Evolutionary conservation across 2,888 invertebrate genomes (phyloP), one percentile per base, ranked within the genome.

Genomic region (Idaea straminata): DNA sequence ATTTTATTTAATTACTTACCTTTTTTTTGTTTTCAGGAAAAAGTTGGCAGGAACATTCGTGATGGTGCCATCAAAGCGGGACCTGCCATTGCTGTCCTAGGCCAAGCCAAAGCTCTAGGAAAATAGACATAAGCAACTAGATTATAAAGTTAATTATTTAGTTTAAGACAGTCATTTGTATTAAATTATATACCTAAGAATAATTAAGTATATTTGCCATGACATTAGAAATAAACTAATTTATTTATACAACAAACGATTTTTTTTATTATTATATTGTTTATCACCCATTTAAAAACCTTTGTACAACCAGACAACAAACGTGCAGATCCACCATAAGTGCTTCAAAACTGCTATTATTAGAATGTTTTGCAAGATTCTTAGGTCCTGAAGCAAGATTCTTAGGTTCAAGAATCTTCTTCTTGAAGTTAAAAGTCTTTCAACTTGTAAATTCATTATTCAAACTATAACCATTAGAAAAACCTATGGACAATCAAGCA

Each of bases 31-130:
- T 77, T 73, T 63, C 75, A 82, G 80, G 79, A 82, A 63, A 72
- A 67, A 70, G 61, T 80, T 2, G 82, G 82, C 0, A 73, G 74
- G 15, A 73, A 79, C 61, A 75, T 81, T 7, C 74, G 81, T 0
- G 74, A 81, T 61, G 82, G 80, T 0, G 71, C 81, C 63, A 77
- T 81, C 66, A 83, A 81, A 61, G 78, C 79, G 0, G 81, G 74
- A 0, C 82, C 82, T 13, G 82, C 80, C 1, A 73, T 83, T 0
- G 71, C 69, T 0, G 82, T 83, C 0, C 70, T 80, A 0, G 78
- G 76, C 5, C 65, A 75, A 65, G 74, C 76, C 1, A 35, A 64
- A 0, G 64, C 72, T 3, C 66, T 72, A 59, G 70, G 72, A 65
- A 70, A 67, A 67, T 70, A 69, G 16, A 25, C 2, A 35, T 47